A percentile compares a stretch with the other conserved stretches of the same genome.
phyloP scores from a whole-genome alignment of 2,888 invertebrate genomes.

The Blera fallax region DNA sequence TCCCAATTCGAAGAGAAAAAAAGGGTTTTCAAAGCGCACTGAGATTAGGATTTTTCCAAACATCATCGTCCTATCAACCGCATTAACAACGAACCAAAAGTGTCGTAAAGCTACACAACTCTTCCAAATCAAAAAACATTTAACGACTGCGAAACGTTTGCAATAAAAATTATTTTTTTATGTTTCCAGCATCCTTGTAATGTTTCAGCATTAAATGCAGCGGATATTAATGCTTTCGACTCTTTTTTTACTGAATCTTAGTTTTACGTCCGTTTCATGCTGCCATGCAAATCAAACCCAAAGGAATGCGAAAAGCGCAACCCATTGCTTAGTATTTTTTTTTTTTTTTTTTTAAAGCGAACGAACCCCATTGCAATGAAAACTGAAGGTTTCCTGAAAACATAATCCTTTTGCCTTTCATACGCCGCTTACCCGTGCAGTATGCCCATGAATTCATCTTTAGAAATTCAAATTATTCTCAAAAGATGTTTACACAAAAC shows the following conservation, averaged over 20 bases:
- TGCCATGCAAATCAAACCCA: neutral
- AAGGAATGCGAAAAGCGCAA: neutral
- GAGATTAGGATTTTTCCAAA: too few relatives aligned
- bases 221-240: neutral
- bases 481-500: constrained; percentile 13
- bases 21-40: too few relatives aligned
- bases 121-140: neutral
- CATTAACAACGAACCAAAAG: too few relatives aligned
- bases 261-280: neutral
- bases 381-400: neutral
- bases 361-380: neutral
- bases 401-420: constrained; percentile 21
- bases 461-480: constrained; percentile 45
- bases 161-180: neutral
- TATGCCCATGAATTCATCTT: constrained; percentile 24
- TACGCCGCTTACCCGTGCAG: neutral
- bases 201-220: neutral
- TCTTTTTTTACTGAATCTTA: neutral
- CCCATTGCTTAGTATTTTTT: constrained; percentile 1
- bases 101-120: too few relatives aligned
- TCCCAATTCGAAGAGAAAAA: too few relatives aligned
- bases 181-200: neutral
- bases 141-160: neutral
- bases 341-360: neutral
- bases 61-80: too few relatives aligned